Percentiles rank a stretch among this genome's conserved stretches.
Conservation (phyloP, 2,113 vertebrate genomes). For the Pteronura brasiliensis region DNA sequence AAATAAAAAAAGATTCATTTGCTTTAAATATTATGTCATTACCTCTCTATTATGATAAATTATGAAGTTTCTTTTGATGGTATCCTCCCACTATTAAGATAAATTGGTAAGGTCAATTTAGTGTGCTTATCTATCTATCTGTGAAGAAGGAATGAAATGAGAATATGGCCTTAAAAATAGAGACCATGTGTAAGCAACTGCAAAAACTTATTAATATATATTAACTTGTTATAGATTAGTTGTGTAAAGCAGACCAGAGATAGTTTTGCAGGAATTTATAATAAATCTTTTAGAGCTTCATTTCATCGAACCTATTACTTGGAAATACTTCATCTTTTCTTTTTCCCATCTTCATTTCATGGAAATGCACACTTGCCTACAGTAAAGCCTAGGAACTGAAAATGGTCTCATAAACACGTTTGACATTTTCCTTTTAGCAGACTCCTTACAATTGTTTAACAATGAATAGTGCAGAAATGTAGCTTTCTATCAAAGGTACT, state of each 20-base stretch:
- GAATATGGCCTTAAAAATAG: neutral
- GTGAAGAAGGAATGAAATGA: neutral
- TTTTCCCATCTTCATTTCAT: neutral
- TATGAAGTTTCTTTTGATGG: neutral
- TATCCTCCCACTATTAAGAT: neutral
- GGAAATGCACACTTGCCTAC: neutral
- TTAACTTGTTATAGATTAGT: constrained; percentile 23
- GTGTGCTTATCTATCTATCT: neutral
- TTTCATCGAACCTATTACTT: neutral
- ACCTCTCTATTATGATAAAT: neutral
- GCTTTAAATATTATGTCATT: neutral
- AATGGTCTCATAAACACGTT: neutral
- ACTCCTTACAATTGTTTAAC: neutral
- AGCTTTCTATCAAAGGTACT: constrained; percentile 30
- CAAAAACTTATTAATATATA: neutral
- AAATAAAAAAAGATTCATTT: neutral
- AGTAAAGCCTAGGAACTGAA: constrained; percentile 18
- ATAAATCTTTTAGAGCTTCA: neutral
- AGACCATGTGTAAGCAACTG: neutral
- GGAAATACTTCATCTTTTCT: neutral
- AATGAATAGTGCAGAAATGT: constrained; percentile 1
- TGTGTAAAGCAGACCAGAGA: neutral
- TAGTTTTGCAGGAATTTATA: neutral
- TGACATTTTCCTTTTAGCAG: neutral
- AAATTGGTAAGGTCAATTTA: neutral